These are phyloP conservation scores for Pocillopora meandrina DNA, from an alignment of 92 coral and sea anemone genomes.

Conservation along the genomic window DNA sequence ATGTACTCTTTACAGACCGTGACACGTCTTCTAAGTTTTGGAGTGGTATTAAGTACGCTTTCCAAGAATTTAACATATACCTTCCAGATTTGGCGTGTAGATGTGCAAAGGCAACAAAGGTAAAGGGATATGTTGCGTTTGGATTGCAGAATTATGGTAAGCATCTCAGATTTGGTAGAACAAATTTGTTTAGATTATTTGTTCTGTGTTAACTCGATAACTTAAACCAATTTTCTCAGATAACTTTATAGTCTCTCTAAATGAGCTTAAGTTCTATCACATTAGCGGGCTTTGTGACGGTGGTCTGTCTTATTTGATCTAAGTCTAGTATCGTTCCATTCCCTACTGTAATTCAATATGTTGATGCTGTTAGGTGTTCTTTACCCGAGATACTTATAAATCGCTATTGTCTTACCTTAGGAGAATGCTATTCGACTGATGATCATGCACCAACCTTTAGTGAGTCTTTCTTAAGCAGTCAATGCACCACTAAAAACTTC, in stretches of 20 bases:
- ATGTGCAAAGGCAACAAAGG: conserved; percentile 40
- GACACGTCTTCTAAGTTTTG: conserved; percentile 10
- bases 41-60: conserved; percentile 27
- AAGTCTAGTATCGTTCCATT: no score
- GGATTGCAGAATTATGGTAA: conserved; percentile 52
- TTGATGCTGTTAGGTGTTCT: no score
- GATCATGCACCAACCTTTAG: conserved; percentile 22
- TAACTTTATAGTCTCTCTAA: no score
- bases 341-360: no score
- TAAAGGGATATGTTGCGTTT: conserved; percentile 24
- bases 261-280: no score
- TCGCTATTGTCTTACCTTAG: not conserved
- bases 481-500: conserved; percentile 35
- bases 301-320: no score
- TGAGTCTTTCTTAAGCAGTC: not conserved
- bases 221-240: no score
- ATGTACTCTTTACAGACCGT: conserved; percentile 47
- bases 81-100: conserved; percentile 45
- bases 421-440: conserved; percentile 36
- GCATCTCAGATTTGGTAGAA: not conserved
- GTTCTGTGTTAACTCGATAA: no score
- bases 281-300: no score
- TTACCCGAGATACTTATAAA: not conserved
- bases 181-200: not conserved
- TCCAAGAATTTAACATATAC: conserved; percentile 35